Percentiles rank a stretch among this genome's conserved stretches.
Evolutionary conservation across 2,797 vertebrate genomes (phyloP).

Genomic region (Schizopygopsis pylzovi): DNA sequence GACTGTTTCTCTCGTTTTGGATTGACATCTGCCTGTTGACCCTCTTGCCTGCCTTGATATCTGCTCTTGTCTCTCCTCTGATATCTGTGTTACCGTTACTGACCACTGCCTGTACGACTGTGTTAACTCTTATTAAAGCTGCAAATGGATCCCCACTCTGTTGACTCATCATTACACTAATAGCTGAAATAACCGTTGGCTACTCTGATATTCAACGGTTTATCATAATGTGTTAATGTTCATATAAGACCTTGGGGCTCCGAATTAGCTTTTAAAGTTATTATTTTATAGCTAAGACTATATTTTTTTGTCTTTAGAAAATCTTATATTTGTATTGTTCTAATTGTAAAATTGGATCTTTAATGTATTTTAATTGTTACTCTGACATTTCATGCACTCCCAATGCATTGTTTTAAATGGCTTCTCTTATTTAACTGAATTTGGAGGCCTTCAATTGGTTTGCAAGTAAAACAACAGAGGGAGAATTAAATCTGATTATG

Average conservation of each 20-base stretch:
- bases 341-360: not conserved
- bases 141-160: too few species aligned
- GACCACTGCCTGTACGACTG: too few species aligned
- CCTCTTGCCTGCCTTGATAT: too few species aligned
- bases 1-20: too few species aligned
- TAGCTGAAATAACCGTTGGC: not conserved
- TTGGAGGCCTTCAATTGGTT: not conserved
- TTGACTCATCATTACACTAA: too few species aligned
- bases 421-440: not conserved
- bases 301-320: not conserved
- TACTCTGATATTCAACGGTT: not conserved
- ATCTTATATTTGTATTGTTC: not conserved
- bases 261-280: not conserved
- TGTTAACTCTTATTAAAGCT: too few species aligned
- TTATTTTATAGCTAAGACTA: not conserved
- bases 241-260: too few species aligned
- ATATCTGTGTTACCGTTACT: too few species aligned
- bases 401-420: not conserved
- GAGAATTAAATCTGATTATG: not conserved
- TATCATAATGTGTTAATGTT: not conserved
- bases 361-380: not conserved
- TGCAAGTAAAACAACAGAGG: not conserved
- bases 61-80: too few species aligned
- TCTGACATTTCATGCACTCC: not conserved
- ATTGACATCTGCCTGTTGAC: too few species aligned